phyloP scores from a whole-genome alignment of 2,113 vertebrate genomes.

The Chaenocephalus aceratus region DNA sequence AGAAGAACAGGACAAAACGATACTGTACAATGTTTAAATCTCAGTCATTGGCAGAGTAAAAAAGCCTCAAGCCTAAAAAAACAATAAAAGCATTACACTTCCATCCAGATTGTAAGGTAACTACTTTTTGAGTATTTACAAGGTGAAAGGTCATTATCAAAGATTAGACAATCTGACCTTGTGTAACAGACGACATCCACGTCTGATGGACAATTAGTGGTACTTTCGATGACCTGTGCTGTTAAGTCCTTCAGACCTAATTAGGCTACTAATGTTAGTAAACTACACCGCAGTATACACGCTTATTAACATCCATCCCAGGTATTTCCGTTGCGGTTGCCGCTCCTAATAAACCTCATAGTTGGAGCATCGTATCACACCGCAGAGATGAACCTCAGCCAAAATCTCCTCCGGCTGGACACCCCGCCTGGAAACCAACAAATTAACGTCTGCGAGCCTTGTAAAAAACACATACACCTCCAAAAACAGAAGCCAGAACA shows the following conservation, averaged over 20 bases:
- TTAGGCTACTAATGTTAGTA: not conserved
- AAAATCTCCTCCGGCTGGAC: conserved; percentile 52
- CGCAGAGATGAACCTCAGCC: conserved; percentile 48
- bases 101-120: not conserved
- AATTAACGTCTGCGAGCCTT: not conserved
- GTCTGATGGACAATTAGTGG: too few relatives aligned
- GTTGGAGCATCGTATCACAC: conserved; percentile 31
- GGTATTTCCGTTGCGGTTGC: conserved; percentile 29
- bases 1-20: not conserved
- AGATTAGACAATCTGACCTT: not conserved
- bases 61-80: not conserved
- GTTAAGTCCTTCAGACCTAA: not conserved
- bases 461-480: conserved; percentile 29
- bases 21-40: not conserved
- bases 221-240: not conserved
- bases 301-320: conserved; percentile 14
- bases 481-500: conserved; percentile 58
- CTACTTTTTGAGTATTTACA: not conserved
- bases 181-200: not conserved
- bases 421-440: conserved; percentile 30
- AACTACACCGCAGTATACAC: not conserved
- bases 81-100: not conserved
- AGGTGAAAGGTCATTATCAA: not conserved
- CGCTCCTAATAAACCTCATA: conserved; percentile 51
- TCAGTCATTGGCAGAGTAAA: not conserved